These are phyloP conservation scores for Petrocephalus schoutedeni DNA, from an alignment of 2,797 vertebrate genomes.

Conservation along the genomic window DNA sequence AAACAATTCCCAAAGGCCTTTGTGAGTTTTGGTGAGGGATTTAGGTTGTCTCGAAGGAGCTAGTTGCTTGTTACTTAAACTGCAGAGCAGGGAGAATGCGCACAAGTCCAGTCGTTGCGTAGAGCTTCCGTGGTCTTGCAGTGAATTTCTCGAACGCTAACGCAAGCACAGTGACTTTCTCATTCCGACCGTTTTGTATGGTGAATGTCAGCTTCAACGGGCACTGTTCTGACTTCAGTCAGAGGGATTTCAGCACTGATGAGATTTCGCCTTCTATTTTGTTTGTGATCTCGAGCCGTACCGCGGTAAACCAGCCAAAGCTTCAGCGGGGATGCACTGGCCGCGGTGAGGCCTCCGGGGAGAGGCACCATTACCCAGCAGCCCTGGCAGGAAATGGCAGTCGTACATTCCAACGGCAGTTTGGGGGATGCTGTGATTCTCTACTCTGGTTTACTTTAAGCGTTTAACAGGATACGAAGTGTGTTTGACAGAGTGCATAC, in stretches of 20 bases:
- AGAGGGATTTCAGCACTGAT: conserved; percentile 1
- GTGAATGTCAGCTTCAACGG: not conserved
- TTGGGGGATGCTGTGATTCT: not conserved
- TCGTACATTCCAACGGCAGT: conserved; percentile 12
- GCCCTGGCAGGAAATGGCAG: not conserved
- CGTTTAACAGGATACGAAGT: conserved; percentile 5
- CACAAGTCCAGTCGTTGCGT: conserved; percentile 26
- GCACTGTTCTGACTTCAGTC: not conserved
- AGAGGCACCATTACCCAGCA: not conserved
- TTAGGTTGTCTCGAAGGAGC: conserved; percentile 28
- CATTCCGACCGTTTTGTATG: conserved; percentile 19
- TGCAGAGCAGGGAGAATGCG: not conserved
- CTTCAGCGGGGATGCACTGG: not conserved
- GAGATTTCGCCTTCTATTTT: not conserved
- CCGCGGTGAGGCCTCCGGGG: not conserved
- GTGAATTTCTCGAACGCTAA: conserved; percentile 29
- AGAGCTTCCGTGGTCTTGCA: conserved; percentile 9
- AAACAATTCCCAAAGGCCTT: conserved; percentile 42
- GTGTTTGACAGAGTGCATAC: not conserved
- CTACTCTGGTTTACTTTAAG: not conserved
- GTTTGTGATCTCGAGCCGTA: not conserved
- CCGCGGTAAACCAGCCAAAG: not conserved
- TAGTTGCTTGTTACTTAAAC: conserved; percentile 32
- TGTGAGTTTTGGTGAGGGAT: conserved; percentile 24
- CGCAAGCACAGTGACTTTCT: conserved; percentile 32